phyloP scores from a whole-genome alignment of 1,140 invertebrate genomes.

The Hyles vespertilio region DNA sequence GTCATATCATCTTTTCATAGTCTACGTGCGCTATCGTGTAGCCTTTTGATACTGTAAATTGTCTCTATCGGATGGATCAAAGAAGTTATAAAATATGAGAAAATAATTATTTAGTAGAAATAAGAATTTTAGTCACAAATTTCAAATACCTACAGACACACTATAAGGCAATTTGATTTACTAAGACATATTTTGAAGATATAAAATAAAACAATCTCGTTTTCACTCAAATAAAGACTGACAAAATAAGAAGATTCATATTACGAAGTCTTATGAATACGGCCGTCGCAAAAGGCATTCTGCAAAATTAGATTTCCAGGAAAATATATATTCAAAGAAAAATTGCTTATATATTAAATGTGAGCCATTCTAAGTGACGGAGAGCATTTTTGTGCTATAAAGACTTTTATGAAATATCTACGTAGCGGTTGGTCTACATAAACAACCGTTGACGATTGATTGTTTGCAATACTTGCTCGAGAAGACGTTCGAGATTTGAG shows the following conservation, averaged over 20 bases:
- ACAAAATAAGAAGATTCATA: slow-evolving; percentile 3
- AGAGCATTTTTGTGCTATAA: too few relatives aligned
- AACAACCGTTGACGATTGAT: slow-evolving; percentile 34
- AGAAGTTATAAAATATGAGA: too few relatives aligned
- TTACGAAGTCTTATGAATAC: slow-evolving; percentile 4
- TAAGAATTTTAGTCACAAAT: too few relatives aligned
- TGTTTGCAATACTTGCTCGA: slow-evolving; percentile 23
- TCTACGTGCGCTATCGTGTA: too few relatives aligned
- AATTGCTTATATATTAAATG: neutral
- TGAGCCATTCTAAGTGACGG: too few relatives aligned
- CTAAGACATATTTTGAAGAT: neutral
- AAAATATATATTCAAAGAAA: slow-evolving; percentile 1
- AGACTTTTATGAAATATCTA: neutral
- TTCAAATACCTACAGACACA: too few relatives aligned
- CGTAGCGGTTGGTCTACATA: slow-evolving; percentile 13
- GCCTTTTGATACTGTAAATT: too few relatives aligned
- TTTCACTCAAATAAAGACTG: neutral
- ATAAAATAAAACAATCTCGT: neutral
- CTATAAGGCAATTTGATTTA: too few relatives aligned
- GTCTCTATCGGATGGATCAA: too few relatives aligned
- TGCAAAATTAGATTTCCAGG: slow-evolving; percentile 5
- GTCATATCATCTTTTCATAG: too few relatives aligned
- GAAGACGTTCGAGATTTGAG: too few relatives aligned
- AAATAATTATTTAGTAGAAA: too few relatives aligned
- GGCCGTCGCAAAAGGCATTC: neutral